Evolutionary conservation across 2,113 vertebrate species (phyloP).

Genomic region (Oenanthe melanoleuca): DNA sequence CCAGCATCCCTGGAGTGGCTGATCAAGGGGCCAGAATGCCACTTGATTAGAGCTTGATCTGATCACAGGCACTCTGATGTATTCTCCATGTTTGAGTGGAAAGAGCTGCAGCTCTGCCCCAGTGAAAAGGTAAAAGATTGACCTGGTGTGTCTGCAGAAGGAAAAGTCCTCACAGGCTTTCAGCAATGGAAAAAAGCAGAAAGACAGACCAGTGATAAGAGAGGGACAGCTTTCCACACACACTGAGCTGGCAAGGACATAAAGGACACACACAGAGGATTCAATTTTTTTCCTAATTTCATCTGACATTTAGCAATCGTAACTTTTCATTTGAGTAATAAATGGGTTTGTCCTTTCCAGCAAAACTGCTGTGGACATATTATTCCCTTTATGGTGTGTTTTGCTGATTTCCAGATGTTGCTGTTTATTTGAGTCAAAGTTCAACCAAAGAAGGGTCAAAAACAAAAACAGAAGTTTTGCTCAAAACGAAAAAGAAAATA

Average conservation of each 20-base stretch:
- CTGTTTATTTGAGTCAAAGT: slow-evolving; percentile 59
- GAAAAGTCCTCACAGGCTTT: not conserved
- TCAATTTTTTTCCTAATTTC: slow-evolving; percentile 9
- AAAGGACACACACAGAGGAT: not conserved
- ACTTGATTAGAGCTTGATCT: not conserved
- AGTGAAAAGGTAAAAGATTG: not conserved
- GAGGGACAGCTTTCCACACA: not conserved
- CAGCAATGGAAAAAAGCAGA: not conserved
- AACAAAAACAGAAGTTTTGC: not conserved
- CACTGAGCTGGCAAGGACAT: slow-evolving; percentile 6
- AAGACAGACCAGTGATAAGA: not conserved
- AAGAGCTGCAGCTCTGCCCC: not conserved
- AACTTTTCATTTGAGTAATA: slow-evolving; percentile 50
- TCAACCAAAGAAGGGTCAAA: slow-evolving; percentile 25
- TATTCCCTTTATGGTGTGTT: slow-evolving; percentile 49
- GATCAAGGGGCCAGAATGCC: not conserved
- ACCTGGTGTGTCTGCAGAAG: not conserved
- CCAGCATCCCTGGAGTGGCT: not conserved
- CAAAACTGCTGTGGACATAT: slow-evolving; percentile 33
- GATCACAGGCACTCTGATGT: not conserved
- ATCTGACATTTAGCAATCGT: slow-evolving; percentile 47
- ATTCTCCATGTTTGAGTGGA: not conserved
- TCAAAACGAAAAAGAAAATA: not conserved
- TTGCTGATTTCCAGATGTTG: slow-evolving; percentile 57
- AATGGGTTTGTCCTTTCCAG: slow-evolving; percentile 49